Evolutionary conservation across 2,797 vertebrate species (phyloP).

Genomic region (Hylomyscus alleni): DNA sequence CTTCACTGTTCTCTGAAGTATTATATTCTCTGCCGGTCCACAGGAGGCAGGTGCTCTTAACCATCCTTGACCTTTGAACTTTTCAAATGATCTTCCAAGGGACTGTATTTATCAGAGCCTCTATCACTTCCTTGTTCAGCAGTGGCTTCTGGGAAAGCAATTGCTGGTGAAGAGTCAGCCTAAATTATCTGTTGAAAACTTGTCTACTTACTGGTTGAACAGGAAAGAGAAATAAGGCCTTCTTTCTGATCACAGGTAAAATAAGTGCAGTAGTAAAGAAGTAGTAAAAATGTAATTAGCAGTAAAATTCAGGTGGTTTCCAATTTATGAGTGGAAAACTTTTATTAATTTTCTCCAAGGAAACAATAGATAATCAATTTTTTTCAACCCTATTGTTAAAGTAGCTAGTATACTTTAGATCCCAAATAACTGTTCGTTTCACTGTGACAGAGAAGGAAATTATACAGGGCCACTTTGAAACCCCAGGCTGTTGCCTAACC

Average conservation of each 20-base stretch:
- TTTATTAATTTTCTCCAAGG: background rate
- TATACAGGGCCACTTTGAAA: background rate
- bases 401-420: background rate
- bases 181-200: background rate
- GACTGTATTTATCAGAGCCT: background rate
- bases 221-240: background rate
- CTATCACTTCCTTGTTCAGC: background rate
- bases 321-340: background rate
- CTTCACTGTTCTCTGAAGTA: constrained; percentile 64
- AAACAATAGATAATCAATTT: background rate
- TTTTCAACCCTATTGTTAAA: background rate
- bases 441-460: background rate
- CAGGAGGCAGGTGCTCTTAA: background rate
- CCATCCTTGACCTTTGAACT: background rate
- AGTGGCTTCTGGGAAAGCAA: background rate
- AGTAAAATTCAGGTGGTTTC: constrained; percentile 21
- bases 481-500: background rate
- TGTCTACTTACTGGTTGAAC: background rate
- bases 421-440: background rate
- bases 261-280: constrained; percentile 54
- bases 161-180: background rate
- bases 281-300: background rate
- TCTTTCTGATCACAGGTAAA: background rate
- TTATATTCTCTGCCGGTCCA: background rate
- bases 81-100: background rate